Percentiles rank a stretch among this genome's conserved stretches.
Evolutionary conservation across 2,113 vertebrate species (phyloP).

Genomic region (Phaethornis superciliosus): DNA sequence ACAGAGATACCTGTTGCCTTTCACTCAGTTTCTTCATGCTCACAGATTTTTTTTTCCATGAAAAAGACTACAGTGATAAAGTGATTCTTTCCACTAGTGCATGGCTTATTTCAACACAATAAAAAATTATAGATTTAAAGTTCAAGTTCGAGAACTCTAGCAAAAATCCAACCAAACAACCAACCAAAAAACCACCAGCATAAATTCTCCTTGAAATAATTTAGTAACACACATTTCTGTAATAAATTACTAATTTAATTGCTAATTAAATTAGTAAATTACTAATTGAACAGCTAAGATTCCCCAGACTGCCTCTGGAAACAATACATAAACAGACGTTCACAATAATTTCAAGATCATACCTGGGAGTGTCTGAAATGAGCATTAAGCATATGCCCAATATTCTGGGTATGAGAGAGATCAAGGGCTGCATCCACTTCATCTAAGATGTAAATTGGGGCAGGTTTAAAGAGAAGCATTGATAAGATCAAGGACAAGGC

Average conservation of each 20-base stretch:
- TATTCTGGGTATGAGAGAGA: slow-evolving; percentile 97
- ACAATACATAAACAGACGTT: no score
- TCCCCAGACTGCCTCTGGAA: not conserved
- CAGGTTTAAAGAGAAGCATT: slow-evolving; percentile 97
- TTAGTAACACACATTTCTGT: not conserved
- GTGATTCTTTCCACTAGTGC: not conserved
- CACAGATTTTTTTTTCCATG: not conserved
- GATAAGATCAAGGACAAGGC: slow-evolving; percentile 94
- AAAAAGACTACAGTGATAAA: not conserved
- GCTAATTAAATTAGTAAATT: no score
- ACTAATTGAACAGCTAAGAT: not conserved
- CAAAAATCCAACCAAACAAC: not conserved
- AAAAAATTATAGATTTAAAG: not conserved
- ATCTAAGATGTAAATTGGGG: slow-evolving; percentile 96
- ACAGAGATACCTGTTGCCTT: accelerated
- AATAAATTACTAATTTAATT: not conserved
- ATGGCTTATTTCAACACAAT: not conserved
- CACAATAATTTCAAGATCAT: not conserved
- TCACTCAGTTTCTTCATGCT: not conserved
- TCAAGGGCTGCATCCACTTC: slow-evolving; percentile 98
- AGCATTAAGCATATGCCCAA: slow-evolving; percentile 92
- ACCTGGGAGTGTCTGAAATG: slow-evolving; percentile 96
- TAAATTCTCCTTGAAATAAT: not conserved
- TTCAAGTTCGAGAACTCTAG: not conserved
- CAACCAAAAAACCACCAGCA: not conserved